Base-by-base conservation (phyloP, 2,797 vertebrate genomes). In the Hybognathus amarus region DNA sequence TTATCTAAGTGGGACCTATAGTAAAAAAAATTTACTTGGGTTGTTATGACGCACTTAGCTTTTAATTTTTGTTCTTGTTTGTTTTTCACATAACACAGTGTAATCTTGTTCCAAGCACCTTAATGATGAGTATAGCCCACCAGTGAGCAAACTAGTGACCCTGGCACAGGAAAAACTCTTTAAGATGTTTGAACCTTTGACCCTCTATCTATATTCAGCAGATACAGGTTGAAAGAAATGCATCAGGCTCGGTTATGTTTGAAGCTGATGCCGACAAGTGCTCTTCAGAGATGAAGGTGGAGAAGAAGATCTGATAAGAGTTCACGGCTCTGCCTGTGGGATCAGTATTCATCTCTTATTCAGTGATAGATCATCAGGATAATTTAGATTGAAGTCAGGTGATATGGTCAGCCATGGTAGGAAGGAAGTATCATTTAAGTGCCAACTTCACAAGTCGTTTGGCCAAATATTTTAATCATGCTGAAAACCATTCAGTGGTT, bases 281-380 rank as follows among this genome's bases (percentile, higher is more conserved):
- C n/a, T n/a, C 13, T 45, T 33, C 45, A 67, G 71, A 76, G 63
- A 11, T 4, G 18, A 24, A 47, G 54, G 40, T 63, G 64, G 20
- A 15, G 36, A 36, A 6, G 36, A 36, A 36, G 47, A 50, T 75
- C 10, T 74, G 70, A 66, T 63, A 64, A 50, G 61, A 82, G 80
- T 82, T 68, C 61, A 82, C 13, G 33, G 47, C 36, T 82, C 17
- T 56, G 67, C 61, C 71, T 76, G 71, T 67, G 71, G 71, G 71
- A 82, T 15, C 22, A 40, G n/a, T 30, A 82, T 82, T 76, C 47
- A 75, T 82, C 61, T 11, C 47, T 66, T 76, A 38, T 66, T 75
- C 33, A 75, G 67, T 4, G 30, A 33, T 42, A 82, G 36, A 67
- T 67, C 45, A 82, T 50, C n/a, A 74, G 33, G 42, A 50, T 47